Conservation (phyloP, 2,888 invertebrate species). For the Eupithecia pulchellata region DNA sequence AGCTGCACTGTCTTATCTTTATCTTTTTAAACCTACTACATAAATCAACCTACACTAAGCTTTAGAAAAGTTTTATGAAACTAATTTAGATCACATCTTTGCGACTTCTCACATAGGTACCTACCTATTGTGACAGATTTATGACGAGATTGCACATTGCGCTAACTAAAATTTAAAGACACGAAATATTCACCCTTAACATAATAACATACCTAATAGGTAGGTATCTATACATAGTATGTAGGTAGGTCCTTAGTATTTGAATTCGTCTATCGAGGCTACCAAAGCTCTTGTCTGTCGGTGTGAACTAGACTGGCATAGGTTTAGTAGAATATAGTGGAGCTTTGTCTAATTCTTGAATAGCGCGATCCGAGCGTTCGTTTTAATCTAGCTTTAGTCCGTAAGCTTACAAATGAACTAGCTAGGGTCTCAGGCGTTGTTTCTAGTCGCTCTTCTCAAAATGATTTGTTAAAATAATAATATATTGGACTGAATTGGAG, state of each 20-base stretch:
- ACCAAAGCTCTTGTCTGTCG: background rate
- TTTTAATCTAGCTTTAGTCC: conserved; percentile 1
- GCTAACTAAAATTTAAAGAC: no score
- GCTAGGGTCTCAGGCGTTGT: background rate
- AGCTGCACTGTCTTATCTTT: no score
- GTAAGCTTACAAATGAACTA: background rate
- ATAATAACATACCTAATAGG: background rate
- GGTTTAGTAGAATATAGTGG: background rate
- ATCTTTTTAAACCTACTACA: no score
- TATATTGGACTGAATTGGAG: background rate
- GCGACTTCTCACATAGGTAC: background rate
- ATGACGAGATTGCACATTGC: no score
- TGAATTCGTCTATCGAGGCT: background rate
- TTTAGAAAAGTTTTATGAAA: background rate
- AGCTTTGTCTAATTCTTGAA: conserved; percentile 4
- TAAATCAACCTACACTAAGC: background rate
- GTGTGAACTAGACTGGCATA: background rate
- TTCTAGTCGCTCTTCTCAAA: background rate
- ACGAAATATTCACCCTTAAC: background rate
- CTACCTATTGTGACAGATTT: no score
- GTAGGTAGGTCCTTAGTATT: background rate
- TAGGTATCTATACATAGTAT: background rate
- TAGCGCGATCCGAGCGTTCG: background rate
- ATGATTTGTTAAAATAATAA: background rate
- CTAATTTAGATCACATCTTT: background rate